Percentiles rank a stretch among this genome's conserved stretches.
Evolutionary conservation across 1,140 invertebrate species (phyloP).

Genomic region (Macrotrachela quadricornifera): DNA sequence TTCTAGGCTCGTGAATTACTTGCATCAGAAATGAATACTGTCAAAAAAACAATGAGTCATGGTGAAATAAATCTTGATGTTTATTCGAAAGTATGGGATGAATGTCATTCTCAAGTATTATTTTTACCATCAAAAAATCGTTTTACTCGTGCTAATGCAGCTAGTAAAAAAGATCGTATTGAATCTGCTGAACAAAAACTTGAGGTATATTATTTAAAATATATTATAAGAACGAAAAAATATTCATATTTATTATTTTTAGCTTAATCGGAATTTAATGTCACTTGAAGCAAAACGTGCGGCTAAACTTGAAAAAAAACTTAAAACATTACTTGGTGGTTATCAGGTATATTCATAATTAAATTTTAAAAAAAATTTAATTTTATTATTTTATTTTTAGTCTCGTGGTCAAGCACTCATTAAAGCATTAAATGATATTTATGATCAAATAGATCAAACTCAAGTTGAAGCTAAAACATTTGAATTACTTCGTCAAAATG

Average conservation of each 20-base stretch:
- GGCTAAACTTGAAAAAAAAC: constrained; percentile 88
- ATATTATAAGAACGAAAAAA: too few species aligned
- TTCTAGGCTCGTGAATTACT: too few species aligned
- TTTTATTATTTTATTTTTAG: too few species aligned
- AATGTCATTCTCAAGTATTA: constrained; percentile 65
- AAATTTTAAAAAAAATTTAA: too few species aligned
- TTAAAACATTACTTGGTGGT: constrained; percentile 76
- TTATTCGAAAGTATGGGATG: constrained; percentile 58
- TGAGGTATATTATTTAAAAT: too few species aligned
- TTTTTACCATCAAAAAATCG: constrained; percentile 65
- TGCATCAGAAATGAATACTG: constrained; percentile 60
- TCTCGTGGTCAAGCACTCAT: constrained; percentile 57
- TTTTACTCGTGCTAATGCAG: constrained; percentile 75
- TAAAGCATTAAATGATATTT: constrained; percentile 65
- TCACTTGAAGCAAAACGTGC: constrained; percentile 79
- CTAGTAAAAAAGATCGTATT: constrained; percentile 77
- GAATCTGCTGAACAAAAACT: constrained; percentile 75
- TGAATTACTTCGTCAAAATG: constrained; percentile 64
- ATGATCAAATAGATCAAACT: constrained; percentile 69
- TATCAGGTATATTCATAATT: too few species aligned
- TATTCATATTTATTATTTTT: too few species aligned
- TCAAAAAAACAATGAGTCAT: constrained; percentile 76
- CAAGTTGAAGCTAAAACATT: constrained; percentile 75
- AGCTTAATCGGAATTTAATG: constrained; percentile 83
- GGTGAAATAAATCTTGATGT: constrained; percentile 70